A percentile compares a stretch with the other conserved stretches of the same genome.
These are phyloP conservation scores for Allobates femoralis DNA, from an alignment of 2,797 vertebrate genomes.

Conservation along the genomic window DNA sequence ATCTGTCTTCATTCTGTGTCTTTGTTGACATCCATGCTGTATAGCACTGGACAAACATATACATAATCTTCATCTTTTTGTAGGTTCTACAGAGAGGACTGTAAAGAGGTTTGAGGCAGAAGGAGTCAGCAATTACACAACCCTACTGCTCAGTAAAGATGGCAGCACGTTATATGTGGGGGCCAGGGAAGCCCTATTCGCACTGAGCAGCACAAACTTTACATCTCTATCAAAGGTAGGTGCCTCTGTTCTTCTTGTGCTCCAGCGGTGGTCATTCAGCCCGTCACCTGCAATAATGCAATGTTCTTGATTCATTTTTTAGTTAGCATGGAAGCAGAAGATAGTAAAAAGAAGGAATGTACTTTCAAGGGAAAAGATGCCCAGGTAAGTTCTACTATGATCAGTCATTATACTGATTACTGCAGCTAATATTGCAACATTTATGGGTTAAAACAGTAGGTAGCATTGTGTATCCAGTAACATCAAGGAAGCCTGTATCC, in stretches of 20 bases:
- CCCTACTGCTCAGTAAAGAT: slow-evolving; percentile 86
- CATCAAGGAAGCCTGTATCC: background rate
- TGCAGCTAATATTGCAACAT: background rate
- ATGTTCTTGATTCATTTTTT: slow-evolving; percentile 41
- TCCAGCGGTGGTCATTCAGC: background rate
- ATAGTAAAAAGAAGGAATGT: slow-evolving; percentile 88
- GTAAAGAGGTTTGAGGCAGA: slow-evolving; percentile 79
- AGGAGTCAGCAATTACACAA: slow-evolving; percentile 84
- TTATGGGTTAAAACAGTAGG: background rate
- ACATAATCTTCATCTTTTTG: background rate
- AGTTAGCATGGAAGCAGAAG: slow-evolving; percentile 90
- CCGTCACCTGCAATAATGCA: background rate
- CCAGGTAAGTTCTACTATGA: slow-evolving; percentile 75
- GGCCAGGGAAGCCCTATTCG: slow-evolving; percentile 85
- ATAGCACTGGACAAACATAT: background rate
- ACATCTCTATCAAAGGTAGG: slow-evolving; percentile 69
- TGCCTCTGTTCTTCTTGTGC: background rate
- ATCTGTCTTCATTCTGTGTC: no score
- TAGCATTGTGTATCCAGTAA: background rate
- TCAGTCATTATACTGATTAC: background rate
- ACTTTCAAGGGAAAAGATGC: slow-evolving; percentile 96
- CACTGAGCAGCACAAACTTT: slow-evolving; percentile 75
- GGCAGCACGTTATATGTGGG: slow-evolving; percentile 86
- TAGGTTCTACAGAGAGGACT: slow-evolving; percentile 76
- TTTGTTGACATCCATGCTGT: no score